Percentiles rank a stretch among this genome's conserved stretches.
Evolutionary conservation across 2,797 vertebrate genomes (phyloP).

Genomic region (Rhinogobio ventralis): DNA sequence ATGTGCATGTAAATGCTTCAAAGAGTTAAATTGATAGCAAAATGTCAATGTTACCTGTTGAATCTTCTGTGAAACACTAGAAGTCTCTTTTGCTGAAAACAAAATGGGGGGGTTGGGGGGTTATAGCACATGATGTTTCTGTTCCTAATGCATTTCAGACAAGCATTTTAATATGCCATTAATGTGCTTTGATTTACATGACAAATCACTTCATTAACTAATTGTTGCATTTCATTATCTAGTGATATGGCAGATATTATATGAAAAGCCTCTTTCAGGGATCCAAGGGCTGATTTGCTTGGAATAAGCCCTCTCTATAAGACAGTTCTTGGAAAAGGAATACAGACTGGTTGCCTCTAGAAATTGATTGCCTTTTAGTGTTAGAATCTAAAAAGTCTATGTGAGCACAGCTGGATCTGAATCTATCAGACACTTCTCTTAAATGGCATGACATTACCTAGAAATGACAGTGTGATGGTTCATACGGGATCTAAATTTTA

Average conservation of each 20-base stretch:
- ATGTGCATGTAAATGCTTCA: background rate
- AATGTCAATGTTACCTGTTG: slow-evolving; percentile 20
- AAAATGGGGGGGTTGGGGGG: background rate
- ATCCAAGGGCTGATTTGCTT: background rate
- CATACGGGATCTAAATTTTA: background rate
- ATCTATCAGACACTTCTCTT: slow-evolving; percentile 11
- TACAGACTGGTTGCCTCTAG: background rate
- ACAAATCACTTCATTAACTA: background rate
- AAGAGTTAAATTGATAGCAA: background rate
- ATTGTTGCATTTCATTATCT: background rate
- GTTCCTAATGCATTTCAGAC: background rate
- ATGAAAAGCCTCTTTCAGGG: background rate
- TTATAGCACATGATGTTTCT: background rate
- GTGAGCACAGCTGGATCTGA: slow-evolving; percentile 24
- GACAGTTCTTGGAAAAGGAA: slow-evolving; percentile 2
- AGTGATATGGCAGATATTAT: background rate
- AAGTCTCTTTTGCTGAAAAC: slow-evolving; percentile 45
- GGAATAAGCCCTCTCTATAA: background rate
- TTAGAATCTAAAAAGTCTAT: background rate
- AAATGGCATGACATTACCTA: slow-evolving; percentile 1
- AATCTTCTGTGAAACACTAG: slow-evolving; percentile 35
- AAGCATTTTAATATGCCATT: background rate
- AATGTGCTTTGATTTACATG: background rate
- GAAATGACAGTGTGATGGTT: background rate
- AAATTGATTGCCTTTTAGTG: slow-evolving; percentile 26